Conservation (phyloP, 2,888 invertebrate genomes). For the Amiota minor region DNA sequence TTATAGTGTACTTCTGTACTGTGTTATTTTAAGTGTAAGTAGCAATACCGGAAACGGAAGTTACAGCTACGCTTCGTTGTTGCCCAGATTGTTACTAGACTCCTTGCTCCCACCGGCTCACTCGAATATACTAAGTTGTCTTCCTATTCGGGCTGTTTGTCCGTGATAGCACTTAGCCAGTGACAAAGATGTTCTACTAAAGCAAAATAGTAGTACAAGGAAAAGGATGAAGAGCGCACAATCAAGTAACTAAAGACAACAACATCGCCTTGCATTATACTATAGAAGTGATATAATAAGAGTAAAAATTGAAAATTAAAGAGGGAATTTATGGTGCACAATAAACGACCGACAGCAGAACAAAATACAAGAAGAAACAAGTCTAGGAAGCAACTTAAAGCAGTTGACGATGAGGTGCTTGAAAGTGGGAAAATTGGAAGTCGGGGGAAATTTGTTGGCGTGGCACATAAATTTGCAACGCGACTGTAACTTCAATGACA, state of each 20-base stretch:
- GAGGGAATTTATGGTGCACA: conserved; percentile 60
- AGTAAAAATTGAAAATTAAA: conserved; percentile 63
- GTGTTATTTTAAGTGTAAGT: conserved; percentile 10
- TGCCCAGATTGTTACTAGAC: not conserved
- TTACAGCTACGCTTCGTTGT: conserved; percentile 53
- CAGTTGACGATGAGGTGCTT: too few species aligned
- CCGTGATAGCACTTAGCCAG: conserved; percentile 14
- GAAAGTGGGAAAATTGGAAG: too few species aligned
- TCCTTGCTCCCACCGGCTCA: not conserved
- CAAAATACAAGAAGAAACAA: conserved; percentile 35
- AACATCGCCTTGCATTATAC: conserved; percentile 10
- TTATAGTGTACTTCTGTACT: not conserved
- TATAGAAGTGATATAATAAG: conserved; percentile 10
- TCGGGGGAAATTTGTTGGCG: conserved; percentile 65
- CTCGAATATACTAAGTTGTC: not conserved
- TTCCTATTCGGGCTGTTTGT: too few species aligned
- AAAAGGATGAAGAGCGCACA: not conserved
- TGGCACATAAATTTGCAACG: conserved; percentile 61
- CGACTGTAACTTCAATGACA: conserved; percentile 16
- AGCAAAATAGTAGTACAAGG: not conserved
- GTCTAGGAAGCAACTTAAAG: too few species aligned
- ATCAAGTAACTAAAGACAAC: not conserved
- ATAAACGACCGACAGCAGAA: conserved; percentile 43
- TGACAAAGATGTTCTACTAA: conserved; percentile 17
- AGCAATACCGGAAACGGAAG: conserved; percentile 48